These are phyloP conservation scores for Schizotus pectinicornis DNA, from an alignment of 2,888 invertebrate species.

Conservation along the genomic window DNA sequence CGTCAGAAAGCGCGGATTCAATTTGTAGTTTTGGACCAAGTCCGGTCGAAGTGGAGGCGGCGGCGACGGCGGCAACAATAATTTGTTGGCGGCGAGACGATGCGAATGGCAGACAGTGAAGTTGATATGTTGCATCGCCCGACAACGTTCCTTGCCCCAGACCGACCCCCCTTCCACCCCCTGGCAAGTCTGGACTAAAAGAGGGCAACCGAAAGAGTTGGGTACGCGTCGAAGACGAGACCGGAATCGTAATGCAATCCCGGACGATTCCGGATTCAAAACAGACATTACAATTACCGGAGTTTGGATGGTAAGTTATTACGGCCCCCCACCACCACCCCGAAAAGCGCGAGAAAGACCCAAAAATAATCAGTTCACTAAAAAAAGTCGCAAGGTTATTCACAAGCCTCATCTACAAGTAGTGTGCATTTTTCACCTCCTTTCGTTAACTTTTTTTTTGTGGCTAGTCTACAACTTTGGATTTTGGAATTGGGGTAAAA, in stretches of 20 bases:
- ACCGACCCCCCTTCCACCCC: not conserved
- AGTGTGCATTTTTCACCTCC: too few relatives aligned
- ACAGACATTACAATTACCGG: slow-evolving; percentile 10
- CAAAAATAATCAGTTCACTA: not conserved
- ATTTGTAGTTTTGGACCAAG: slow-evolving; percentile 27
- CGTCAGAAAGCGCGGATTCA: slow-evolving; percentile 21
- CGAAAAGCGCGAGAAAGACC: not conserved
- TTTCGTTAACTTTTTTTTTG: too few relatives aligned
- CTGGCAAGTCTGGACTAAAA: not conserved
- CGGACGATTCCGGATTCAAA: slow-evolving; percentile 23
- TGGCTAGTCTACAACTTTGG: too few relatives aligned
- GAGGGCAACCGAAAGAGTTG: slow-evolving; percentile 25
- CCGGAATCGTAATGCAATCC: slow-evolving; percentile 33
- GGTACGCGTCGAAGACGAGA: slow-evolving; percentile 13
- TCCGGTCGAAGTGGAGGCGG: slow-evolving; percentile 10
- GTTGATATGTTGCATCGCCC: slow-evolving; percentile 31
- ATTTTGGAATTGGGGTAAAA: too few relatives aligned
- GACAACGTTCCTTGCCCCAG: slow-evolving; percentile 6
- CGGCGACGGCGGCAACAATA: slow-evolving; percentile 20
- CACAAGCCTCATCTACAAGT: too few relatives aligned
- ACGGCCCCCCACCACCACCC: too few relatives aligned
- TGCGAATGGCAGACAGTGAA: slow-evolving; percentile 31
- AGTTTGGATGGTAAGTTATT: too few relatives aligned
- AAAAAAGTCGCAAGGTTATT: not conserved
- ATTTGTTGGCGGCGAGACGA: slow-evolving; percentile 29